Percentiles rank a stretch among this genome's conserved stretches.
Conservation (phyloP, 2,113 vertebrate genomes). For the Camarhynchus parvulus region DNA sequence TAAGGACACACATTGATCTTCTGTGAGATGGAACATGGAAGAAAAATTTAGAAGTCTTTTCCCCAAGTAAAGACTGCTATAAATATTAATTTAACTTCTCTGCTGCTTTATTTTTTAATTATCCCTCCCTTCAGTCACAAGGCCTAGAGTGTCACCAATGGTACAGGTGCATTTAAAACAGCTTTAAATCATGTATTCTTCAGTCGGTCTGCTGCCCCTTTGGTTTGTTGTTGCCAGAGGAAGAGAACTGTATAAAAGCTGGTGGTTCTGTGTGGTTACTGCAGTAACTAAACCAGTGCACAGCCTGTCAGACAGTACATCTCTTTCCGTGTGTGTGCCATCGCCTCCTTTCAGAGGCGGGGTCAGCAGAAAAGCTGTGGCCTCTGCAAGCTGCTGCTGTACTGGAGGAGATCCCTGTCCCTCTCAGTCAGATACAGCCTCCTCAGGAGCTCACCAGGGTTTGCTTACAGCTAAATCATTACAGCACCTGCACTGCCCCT, state of each 20-base stretch:
- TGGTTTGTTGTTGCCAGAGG: not conserved
- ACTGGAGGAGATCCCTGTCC: not conserved
- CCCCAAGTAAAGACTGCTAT: not conserved
- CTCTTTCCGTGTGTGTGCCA: not conserved
- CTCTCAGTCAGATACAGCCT: not conserved
- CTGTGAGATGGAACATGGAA: not conserved
- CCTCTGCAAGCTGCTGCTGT: not conserved
- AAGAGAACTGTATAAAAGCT: not conserved
- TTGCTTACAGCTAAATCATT: not conserved
- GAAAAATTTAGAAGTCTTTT: not conserved
- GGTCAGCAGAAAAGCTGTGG: fast-evolving
- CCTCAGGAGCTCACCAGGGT: not conserved
- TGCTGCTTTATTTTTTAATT: not conserved
- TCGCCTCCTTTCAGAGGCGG: not conserved
- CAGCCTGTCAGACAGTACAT: not conserved
- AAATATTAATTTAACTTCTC: not conserved
- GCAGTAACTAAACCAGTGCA: not conserved
- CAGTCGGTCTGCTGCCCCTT: not conserved
- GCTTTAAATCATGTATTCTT: not conserved
- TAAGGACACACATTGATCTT: not conserved
- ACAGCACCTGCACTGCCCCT: not conserved
- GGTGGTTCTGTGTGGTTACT: not conserved
- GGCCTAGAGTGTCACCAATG: not conserved
- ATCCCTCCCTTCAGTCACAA: not conserved
- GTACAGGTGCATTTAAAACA: not conserved